Evolutionary conservation across 1,140 invertebrate genomes (phyloP).

Genomic region (Drosophila grimshawi): DNA sequence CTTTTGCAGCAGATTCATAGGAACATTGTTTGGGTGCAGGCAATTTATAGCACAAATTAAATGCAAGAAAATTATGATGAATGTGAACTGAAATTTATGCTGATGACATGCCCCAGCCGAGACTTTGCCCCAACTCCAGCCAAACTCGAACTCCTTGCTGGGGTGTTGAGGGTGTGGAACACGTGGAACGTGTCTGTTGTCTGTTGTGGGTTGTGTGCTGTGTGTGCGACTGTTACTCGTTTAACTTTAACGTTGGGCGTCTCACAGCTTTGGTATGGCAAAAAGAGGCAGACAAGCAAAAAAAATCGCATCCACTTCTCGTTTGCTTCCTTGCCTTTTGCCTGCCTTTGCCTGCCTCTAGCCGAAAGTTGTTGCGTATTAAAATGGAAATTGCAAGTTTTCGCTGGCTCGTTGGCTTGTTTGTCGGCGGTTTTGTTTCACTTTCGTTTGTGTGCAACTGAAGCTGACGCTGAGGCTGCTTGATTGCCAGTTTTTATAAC

Average conservation of each 20-base stretch:
- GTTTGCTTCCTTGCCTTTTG: slow-evolving; percentile 25
- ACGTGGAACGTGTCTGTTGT: slow-evolving; percentile 14
- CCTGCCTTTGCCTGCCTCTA: slow-evolving; percentile 66
- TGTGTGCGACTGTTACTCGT: slow-evolving; percentile 15
- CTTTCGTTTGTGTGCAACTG: slow-evolving; percentile 63
- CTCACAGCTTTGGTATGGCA: slow-evolving; percentile 46
- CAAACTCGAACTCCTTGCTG: slow-evolving; percentile 36
- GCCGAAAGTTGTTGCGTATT: slow-evolving; percentile 82
- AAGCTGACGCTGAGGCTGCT: slow-evolving; percentile 22
- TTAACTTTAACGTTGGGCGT: slow-evolving; percentile 45
- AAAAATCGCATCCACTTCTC: slow-evolving; percentile 23
- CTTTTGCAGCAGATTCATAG: slow-evolving; percentile 32
- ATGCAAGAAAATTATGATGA: slow-evolving; percentile 82
- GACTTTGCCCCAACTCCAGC: slow-evolving; percentile 9
- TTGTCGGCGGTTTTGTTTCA: slow-evolving; percentile 77
- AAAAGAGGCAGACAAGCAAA: not conserved
- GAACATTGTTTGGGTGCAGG: slow-evolving; percentile 14
- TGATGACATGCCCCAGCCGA: slow-evolving; percentile 70
- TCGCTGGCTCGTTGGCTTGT: slow-evolving; percentile 36
- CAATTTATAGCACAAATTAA: slow-evolving; percentile 81
- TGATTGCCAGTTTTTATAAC: slow-evolving; percentile 76
- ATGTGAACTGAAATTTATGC: slow-evolving; percentile 79
- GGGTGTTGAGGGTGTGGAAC: not conserved
- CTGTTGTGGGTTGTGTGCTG: not conserved
- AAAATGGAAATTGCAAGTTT: slow-evolving; percentile 83